Base-by-base conservation (phyloP, 2,797 vertebrate species). In the Eupleurogrammus muticus region DNA sequence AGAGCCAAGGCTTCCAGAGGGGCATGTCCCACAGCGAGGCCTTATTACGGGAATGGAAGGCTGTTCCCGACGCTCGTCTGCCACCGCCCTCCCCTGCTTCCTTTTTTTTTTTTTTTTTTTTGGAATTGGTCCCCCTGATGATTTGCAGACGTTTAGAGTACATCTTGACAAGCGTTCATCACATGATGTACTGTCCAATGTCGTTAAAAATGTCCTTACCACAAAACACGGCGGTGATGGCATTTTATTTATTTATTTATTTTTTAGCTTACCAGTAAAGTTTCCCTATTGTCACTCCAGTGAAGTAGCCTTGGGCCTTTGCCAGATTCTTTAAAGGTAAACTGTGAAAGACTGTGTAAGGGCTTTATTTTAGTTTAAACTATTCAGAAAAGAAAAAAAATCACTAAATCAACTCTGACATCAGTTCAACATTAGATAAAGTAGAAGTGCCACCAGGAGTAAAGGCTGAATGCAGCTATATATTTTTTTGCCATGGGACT, bases 1-100 rank as follows among this genome's bases (percentile, higher is more conserved):
- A 52, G 89, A 88, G 59, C 65, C 28, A 42, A 75, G 59, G 78
- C 75, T 28, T 81, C 85, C 82, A 40, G 13, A 44, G 70, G 81
- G 81, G 55, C 77, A 36, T 48, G 79, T 77, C 64, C 63, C n/a
- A n/a, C 16, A n/a, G 50, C 74, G 77, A 70, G 80, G 58, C 59
- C 81, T 89, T 68, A 36, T 77, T 68, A 36, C 76, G 80, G 72
- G 79, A 85, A 42, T 63, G 6, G 65, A 64, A 67, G 69, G 66
- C 68, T 77, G 73, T 59, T 69, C 60, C 56, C 79, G 58, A 65
- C 49, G 63, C 60, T 58, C 62, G 19, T 60, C 42, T 67, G 59
- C 49, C 46, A 40, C 20, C 51, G 14, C 49, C 38, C 24, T 47
- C 19, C 66, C 36, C 13, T 62, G 20, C 66, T 68, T 66, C 66